A percentile compares a stretch with the other conserved stretches of the same genome.
Evolutionary conservation across 2,113 vertebrate genomes (phyloP).

Genomic region (Phalacrocorax brasilianus): DNA sequence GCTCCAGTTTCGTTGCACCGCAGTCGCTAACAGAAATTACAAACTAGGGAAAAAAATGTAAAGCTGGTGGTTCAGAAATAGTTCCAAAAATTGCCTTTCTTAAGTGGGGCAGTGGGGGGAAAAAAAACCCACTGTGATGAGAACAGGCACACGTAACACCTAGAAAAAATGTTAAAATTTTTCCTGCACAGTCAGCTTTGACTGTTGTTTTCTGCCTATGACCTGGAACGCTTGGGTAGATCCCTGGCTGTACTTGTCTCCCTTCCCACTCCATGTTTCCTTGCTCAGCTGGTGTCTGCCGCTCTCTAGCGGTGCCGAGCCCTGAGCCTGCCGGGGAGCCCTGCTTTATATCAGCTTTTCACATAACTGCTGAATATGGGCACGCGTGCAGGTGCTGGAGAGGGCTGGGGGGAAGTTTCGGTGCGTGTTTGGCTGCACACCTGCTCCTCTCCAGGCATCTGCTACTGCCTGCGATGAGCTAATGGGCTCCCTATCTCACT

Average conservation of each 20-base stretch:
- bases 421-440: fast-evolving
- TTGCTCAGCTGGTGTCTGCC: background rate
- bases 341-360: fast-evolving
- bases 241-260: fast-evolving
- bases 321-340: background rate
- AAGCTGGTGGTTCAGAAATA: background rate
- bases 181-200: fast-evolving
- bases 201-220: fast-evolving
- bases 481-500: background rate
- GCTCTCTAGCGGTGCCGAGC: slow-evolving; percentile 23
- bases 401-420: fast-evolving
- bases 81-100: background rate
- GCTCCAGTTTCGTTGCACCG: fast-evolving
- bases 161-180: fast-evolving
- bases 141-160: background rate
- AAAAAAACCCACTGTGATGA: fast-evolving
- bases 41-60: fast-evolving
- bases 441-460: fast-evolving
- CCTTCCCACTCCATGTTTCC: fast-evolving
- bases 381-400: fast-evolving
- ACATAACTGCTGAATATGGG: fast-evolving
- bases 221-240: fast-evolving
- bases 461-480: fast-evolving
- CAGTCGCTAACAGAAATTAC: background rate
- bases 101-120: too few species aligned